A percentile compares a stretch with the other conserved stretches of the same genome.
Evolutionary conservation across 1,140 invertebrate species (phyloP).

Genomic region (Drosophila ficusphila): DNA sequence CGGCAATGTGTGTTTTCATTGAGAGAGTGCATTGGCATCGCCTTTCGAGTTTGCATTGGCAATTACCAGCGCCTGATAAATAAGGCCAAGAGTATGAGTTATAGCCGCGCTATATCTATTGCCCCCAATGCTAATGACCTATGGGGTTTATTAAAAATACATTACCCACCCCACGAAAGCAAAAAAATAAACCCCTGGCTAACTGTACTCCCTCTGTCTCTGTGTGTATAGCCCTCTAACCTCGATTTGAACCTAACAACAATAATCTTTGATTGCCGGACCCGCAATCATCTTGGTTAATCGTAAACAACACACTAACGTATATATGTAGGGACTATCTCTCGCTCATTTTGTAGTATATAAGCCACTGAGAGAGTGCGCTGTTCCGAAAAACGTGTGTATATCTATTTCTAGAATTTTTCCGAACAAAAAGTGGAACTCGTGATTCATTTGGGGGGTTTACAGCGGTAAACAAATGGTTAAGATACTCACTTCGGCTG

Average conservation of each 20-base stretch:
- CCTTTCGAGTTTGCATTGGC: conserved; percentile 22
- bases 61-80: conserved; percentile 25
- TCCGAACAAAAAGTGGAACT: conserved; percentile 35
- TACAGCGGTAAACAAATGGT: conserved; percentile 63
- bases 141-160: conserved; percentile 44
- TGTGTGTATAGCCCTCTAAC: conserved; percentile 49
- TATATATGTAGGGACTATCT: background rate
- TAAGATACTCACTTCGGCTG: conserved; percentile 78
- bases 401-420: conserved; percentile 81
- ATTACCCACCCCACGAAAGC: conserved; percentile 24
- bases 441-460: conserved; percentile 56
- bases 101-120: conserved; percentile 4
- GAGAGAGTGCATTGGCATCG: conserved; percentile 49
- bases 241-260: conserved; percentile 78
- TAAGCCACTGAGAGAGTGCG: conserved; percentile 32
- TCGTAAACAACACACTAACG: conserved; percentile 70
- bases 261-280: conserved; percentile 77
- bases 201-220: conserved; percentile 56
- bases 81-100: conserved; percentile 44
- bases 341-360: conserved; percentile 19
- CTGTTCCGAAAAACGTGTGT: conserved; percentile 69
- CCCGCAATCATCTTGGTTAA: conserved; percentile 73
- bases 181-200: background rate
- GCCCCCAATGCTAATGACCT: conserved; percentile 54
- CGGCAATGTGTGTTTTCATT: conserved; percentile 69